Base-by-base conservation (phyloP, 2,113 vertebrate genomes). In the Ictalurus punctatus region DNA sequence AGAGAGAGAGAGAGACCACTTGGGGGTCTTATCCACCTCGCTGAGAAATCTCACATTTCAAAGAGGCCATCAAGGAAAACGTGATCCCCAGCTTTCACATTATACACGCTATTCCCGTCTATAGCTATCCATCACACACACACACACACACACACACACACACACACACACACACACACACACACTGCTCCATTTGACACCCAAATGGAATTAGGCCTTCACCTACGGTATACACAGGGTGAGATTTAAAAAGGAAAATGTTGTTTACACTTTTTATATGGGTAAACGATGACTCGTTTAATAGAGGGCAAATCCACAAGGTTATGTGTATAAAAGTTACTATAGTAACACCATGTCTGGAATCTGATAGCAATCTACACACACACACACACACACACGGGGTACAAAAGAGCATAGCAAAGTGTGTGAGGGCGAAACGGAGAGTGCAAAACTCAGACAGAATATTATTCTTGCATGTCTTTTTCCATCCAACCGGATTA, bases 1-100 rank as follows among this genome's bases (percentile, higher is more conserved):
- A 84, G 90, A 69, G 69, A 84, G 78, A 81, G 65, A 85, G 85
- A 56, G 80, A 85, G 86, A 91, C 83, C 88, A 86, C 88, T 92
- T 89, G 90, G 90, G 91, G 92, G 92, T 94, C 90, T 89, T 92
- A 87, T 94, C 90, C 93, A 92, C 84, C 92, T 94, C 90, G 89
- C 89, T 93, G 83, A 93, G 14, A 90, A 87, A 89, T 91, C 93
- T 92, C 93, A 88, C 85, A 91, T 91, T 88, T 90, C 92, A 40
- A 90, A 92, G 89, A 92, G 90, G 91, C 91, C 94, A 93, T 92
- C 86, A 48, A 89, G 88, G 88, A 89, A 63, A 90, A 89, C 4
- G n/a, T 90, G 67, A 90, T 86, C 86, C 59, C 40, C 13, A 74
- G 71, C 59, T 82, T 89, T 87, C 61, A 65, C 83, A 71, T 65